A percentile compares a stretch with the other conserved stretches of the same genome.
Conservation (phyloP, 1,140 invertebrate species). For the Drosophila cardini region DNA sequence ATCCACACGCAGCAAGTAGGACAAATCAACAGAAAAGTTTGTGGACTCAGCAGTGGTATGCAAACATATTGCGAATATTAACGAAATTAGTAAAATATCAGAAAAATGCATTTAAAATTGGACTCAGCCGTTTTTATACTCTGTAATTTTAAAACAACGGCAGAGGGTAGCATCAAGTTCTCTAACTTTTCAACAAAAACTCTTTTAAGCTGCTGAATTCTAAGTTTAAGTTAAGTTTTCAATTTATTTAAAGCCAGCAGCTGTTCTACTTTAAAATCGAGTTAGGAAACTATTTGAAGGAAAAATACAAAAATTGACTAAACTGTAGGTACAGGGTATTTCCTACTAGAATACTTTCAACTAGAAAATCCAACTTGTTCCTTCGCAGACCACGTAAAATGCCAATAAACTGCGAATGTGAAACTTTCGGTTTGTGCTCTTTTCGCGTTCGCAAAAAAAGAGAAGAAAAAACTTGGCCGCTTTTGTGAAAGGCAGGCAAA, state of each 20-base stretch:
- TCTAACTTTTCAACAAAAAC: background rate
- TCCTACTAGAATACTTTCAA: background rate
- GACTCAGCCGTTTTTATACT: conserved; percentile 4
- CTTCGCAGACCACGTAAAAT: conserved; percentile 62
- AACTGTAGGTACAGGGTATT: background rate
- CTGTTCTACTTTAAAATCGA: too few relatives aligned
- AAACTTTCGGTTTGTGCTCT: conserved; percentile 57
- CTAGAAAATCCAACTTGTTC: conserved; percentile 12
- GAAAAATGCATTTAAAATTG: conserved; percentile 72
- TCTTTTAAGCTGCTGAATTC: background rate
- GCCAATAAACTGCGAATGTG: conserved; percentile 67
- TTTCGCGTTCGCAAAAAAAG: conserved; percentile 35
- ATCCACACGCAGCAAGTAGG: conserved; percentile 36
- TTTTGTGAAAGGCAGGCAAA: conserved; percentile 29
- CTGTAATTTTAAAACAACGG: background rate
- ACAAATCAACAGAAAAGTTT: conserved; percentile 39
- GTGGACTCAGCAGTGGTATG: background rate
- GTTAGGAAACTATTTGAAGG: too few relatives aligned
- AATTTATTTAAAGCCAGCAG: too few relatives aligned
- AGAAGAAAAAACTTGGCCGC: conserved; percentile 26
- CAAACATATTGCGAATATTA: conserved; percentile 63
- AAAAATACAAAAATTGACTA: too few relatives aligned
- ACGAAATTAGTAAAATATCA: conserved; percentile 69
- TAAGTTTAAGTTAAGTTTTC: too few relatives aligned
- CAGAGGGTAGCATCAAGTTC: background rate